phyloP scores from a whole-genome alignment of 2,113 vertebrate species.

The Calypte anna region DNA sequence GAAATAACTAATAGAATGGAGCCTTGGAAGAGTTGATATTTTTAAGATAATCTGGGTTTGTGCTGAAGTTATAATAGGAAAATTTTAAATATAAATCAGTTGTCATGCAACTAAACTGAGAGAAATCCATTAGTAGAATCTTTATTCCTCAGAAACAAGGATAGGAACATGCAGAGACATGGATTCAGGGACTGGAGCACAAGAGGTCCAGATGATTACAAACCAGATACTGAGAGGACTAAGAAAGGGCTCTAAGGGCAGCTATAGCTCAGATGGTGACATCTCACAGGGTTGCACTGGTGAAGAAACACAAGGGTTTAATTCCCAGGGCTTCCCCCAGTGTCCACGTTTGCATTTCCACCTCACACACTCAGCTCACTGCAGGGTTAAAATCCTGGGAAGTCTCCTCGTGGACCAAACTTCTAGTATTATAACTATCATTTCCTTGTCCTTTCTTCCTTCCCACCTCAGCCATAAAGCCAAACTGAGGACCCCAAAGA shows the following conservation, averaged over 20 bases:
- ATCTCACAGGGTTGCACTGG: background rate
- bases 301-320: too few relatives aligned
- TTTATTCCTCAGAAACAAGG: background rate
- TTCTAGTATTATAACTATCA: background rate
- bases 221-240: background rate
- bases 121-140: background rate
- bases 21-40: accelerated
- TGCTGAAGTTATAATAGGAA: background rate
- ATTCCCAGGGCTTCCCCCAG: background rate
- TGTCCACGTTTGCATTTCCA: accelerated
- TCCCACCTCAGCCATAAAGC: background rate
- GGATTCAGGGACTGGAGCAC: background rate
- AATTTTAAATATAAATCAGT: background rate
- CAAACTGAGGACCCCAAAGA: background rate
- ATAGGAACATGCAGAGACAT: background rate
- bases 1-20: background rate
- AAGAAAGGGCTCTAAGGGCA: background rate
- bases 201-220: background rate
- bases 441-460: background rate
- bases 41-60: background rate
- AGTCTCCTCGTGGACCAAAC: accelerated
- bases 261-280: accelerated
- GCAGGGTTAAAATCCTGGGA: background rate
- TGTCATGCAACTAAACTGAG: background rate
- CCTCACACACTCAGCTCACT: background rate